A percentile compares a stretch with the other conserved stretches of the same genome.
These are phyloP conservation scores for Alcis repandata DNA, from an alignment of 2,888 invertebrate genomes.

Conservation along the genomic window DNA sequence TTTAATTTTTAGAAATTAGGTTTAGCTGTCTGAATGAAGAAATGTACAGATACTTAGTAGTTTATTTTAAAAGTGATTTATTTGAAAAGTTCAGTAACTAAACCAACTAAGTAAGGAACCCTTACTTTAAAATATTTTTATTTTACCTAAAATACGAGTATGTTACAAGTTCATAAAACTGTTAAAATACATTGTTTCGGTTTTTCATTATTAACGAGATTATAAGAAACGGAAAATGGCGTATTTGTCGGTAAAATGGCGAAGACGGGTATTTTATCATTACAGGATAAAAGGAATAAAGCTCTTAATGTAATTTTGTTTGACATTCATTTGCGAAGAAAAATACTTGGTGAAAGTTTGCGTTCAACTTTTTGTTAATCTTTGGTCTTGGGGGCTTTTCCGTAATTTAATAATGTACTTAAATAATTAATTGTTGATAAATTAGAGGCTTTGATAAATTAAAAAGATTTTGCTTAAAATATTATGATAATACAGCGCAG, in stretches of 20 bases:
- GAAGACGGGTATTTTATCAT: conserved; percentile 11
- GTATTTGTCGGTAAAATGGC: conserved; percentile 6
- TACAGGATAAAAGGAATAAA: conserved; percentile 18
- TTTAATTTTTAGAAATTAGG: no score
- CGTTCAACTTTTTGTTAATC: conserved; percentile 18
- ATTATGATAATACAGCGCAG: no score
- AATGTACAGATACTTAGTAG: no score
- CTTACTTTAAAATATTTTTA: no score
- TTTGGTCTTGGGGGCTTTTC: conserved; percentile 17
- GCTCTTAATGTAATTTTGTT: conserved; percentile 30
- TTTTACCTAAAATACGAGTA: no score
- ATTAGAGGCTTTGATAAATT: no score
- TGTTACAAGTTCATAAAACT: no score
- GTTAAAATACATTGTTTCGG: not conserved
- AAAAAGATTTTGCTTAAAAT: no score
- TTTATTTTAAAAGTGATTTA: no score
- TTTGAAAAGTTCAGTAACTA: no score
- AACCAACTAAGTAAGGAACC: no score
- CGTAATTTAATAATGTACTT: conserved; percentile 33
- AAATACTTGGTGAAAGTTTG: conserved; percentile 27
- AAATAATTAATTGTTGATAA: not conserved
- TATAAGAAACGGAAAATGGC: conserved; percentile 1
- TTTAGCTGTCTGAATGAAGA: no score
- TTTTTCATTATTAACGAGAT: not conserved
- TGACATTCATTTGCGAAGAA: conserved; percentile 33